phyloP scores from a whole-genome alignment of 2,888 invertebrate species.

The Cylloceria caligata region DNA sequence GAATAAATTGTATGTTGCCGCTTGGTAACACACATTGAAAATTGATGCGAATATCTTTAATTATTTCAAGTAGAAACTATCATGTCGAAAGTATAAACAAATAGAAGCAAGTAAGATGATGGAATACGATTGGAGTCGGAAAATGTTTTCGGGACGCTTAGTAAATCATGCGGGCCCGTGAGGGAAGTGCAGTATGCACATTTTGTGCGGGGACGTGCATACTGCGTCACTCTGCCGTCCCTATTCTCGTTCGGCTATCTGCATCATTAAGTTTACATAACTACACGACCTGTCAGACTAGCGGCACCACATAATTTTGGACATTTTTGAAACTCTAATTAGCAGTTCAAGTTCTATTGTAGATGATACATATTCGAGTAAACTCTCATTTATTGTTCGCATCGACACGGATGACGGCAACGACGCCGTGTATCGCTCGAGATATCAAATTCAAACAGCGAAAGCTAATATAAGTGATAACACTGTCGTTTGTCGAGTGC shows the following conservation, averaged over 20 bases:
- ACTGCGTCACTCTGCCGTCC: conserved; percentile 79
- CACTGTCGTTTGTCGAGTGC: conserved; percentile 10
- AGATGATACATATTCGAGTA: conserved; percentile 11
- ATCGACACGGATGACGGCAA: neutral
- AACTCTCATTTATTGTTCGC: neutral
- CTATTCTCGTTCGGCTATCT: conserved; percentile 82
- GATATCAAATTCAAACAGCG: conserved; percentile 18
- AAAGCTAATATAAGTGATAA: conserved; percentile 40
- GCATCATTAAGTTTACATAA: conserved; percentile 83
- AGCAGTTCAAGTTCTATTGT: neutral
- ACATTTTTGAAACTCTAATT: conserved; percentile 76
- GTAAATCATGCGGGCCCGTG: conserved; percentile 75
- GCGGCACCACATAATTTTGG: conserved; percentile 52
- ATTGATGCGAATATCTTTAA: neutral
- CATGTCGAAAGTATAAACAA: neutral
- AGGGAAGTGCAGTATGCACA: conserved; percentile 64
- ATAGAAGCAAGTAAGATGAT: conserved; percentile 21
- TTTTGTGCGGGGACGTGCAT: conserved; percentile 60
- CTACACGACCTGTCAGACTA: conserved; percentile 80
- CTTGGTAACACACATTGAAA: neutral
- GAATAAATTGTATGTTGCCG: neutral
- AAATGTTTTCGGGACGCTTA: conserved; percentile 78
- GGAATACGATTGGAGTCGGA: conserved; percentile 43
- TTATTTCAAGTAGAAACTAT: neutral
- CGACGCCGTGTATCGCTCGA: neutral